Percentiles rank a stretch among this genome's conserved stretches.
These are phyloP conservation scores for Rhyacichthys aspro DNA, from an alignment of 2,797 vertebrate species.

Conservation along the genomic window DNA sequence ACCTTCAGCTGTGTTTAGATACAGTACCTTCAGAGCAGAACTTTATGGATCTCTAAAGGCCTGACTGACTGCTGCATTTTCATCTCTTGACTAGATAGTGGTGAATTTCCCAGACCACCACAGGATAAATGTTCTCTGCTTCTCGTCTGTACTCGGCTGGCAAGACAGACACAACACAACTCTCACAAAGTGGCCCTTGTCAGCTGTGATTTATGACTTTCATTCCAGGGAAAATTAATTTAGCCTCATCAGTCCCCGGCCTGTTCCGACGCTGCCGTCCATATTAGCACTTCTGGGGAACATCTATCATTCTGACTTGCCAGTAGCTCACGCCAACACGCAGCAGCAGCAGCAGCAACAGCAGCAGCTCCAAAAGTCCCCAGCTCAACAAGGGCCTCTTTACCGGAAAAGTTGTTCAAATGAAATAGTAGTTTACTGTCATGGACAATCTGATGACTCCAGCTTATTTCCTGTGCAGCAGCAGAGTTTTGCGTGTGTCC, in stretches of 20 bases:
- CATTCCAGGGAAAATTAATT: slow-evolving; percentile 79
- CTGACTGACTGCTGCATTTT: slow-evolving; percentile 52
- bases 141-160: slow-evolving; percentile 51
- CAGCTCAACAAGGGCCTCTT: slow-evolving; percentile 39
- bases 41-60: slow-evolving; percentile 25
- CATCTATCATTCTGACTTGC: slow-evolving; percentile 76
- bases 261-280: slow-evolving; percentile 64
- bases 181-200: slow-evolving; percentile 73
- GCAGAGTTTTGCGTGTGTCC: slow-evolving; percentile 24
- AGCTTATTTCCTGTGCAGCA: slow-evolving; percentile 40
- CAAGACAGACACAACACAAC: slow-evolving; percentile 66
- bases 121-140: slow-evolving; percentile 62
- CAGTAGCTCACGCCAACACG: slow-evolving; percentile 42
- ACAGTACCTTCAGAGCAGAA: slow-evolving; percentile 31
- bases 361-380: slow-evolving; percentile 22
- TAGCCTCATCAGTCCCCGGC: slow-evolving; percentile 70
- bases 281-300: slow-evolving; percentile 73
- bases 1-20: slow-evolving; percentile 11
- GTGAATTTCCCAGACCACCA: slow-evolving; percentile 64
- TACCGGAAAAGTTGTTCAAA: slow-evolving; percentile 39
- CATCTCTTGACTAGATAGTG: slow-evolving; percentile 34
- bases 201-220: slow-evolving; percentile 76
- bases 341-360: slow-evolving; percentile 3
- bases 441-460: slow-evolving; percentile 46
- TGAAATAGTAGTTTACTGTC: slow-evolving; percentile 58